Evolutionary conservation across 2,113 vertebrate genomes (phyloP).

Genomic region (Isichthys henryi): DNA sequence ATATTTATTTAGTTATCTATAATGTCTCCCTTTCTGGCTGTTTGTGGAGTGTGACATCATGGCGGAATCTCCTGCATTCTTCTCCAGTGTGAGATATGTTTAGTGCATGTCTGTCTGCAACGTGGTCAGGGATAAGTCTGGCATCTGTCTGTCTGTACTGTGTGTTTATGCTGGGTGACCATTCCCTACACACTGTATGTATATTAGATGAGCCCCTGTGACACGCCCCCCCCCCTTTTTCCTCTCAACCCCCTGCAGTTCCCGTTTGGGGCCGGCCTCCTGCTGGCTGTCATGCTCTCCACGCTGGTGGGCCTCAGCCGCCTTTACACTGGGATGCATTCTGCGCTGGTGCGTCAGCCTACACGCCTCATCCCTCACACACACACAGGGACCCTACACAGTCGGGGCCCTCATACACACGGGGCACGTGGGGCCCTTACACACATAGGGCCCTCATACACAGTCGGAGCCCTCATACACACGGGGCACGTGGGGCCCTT

Average conservation of each 20-base stretch:
- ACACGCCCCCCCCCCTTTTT: not conserved
- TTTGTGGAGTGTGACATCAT: not conserved
- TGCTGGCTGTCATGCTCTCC: conserved; percentile 67
- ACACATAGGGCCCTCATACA: not conserved
- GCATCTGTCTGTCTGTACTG: not conserved
- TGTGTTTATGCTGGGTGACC: not conserved
- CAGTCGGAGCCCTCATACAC: too few relatives aligned
- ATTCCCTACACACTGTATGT: not conserved
- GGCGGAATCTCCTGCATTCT: not conserved
- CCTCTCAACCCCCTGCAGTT: conserved; percentile 65
- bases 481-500: not conserved
- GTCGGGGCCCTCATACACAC: not conserved
- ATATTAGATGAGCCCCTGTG: not conserved
- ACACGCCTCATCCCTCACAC: not conserved
- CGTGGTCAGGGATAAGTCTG: not conserved
- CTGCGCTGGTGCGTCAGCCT: conserved; percentile 76
- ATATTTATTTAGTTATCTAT: not conserved
- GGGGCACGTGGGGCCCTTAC: too few relatives aligned
- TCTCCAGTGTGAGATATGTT: not conserved
- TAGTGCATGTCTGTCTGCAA: not conserved
- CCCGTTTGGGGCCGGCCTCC: conserved; percentile 70
- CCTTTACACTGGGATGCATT: conserved; percentile 95
- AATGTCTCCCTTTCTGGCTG: not conserved
- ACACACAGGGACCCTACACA: too few relatives aligned
- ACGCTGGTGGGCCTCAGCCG: conserved; percentile 84